Evolutionary conservation across 2,113 vertebrate genomes (phyloP), one percentile per base, ranked within the genome.

Genomic region (Steatornis caripensis): DNA sequence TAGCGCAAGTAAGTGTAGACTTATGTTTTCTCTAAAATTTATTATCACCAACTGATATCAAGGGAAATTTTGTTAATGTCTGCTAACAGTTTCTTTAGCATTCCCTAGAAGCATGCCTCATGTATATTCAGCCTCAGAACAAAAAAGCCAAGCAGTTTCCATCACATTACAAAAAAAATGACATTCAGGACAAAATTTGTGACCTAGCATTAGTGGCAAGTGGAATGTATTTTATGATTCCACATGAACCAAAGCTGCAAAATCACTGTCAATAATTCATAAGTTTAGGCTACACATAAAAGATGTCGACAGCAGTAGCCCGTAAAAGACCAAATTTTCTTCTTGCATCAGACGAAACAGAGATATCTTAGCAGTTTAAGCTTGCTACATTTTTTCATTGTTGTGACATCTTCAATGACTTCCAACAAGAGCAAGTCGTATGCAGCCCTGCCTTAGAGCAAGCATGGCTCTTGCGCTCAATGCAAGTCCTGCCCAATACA

Each of bases 71-170:
- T 80, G 53, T 64, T 82, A 82, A 66, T 68, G n/a, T 53, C 37
- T 82, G 41, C 32, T 72, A 71, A 84, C 49, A 72, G 39, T 37
- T 29, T 93, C 84, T 84, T 84, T 51, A 89, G 69, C 41, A 58
- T 77, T 92, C 30, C 80, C 30, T 51, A 72, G 65, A 87, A 96
- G 64, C 16, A 41, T 6, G 27, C 16, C 61, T 93, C 60, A 51
- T 37, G 53, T 39, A 49, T 58, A 80, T 65, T 90, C 74, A 90
- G 60, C 37, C n/a, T 79, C 43, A 10, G 58, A 96, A 91, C 36
- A 92, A 83, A 94, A 93, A 94, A 88, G 23, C 54, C 45, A 87
- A 84, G 43, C 57, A 72, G 65, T 86, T 96, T 92, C 75, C 69
- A 84, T 62, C 49, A 51, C 14, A 39, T 61, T 49, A 75, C 41